These are phyloP conservation scores for Paratrypauchen microcephalus DNA, from an alignment of 2,797 vertebrate genomes.

Conservation along the genomic window DNA sequence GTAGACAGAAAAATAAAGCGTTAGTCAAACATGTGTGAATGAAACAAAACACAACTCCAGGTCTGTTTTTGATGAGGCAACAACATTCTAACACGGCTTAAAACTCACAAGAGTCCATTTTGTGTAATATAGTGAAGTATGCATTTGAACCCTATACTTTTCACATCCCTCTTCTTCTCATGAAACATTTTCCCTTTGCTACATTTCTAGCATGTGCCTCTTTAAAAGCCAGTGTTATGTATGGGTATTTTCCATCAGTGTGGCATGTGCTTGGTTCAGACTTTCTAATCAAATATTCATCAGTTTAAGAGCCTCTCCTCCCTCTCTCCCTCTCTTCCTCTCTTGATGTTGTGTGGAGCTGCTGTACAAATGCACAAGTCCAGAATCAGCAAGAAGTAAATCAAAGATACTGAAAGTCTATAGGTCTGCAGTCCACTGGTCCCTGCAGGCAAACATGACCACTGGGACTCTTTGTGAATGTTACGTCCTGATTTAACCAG, in stretches of 20 bases:
- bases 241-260: slow-evolving; percentile 6
- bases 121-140: too few relatives aligned
- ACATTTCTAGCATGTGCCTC: neutral
- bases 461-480: neutral
- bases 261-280: slow-evolving; percentile 29
- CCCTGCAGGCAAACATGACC: neutral
- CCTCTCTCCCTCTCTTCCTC: slow-evolving; percentile 18
- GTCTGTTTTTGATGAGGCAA: too few relatives aligned
- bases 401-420: slow-evolving; percentile 1
- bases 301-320: slow-evolving; percentile 35
- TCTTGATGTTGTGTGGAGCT: neutral
- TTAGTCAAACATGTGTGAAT: too few relatives aligned
- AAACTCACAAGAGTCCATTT: too few relatives aligned
- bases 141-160: too few relatives aligned
- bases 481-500: neutral
- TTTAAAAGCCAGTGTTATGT: neutral
- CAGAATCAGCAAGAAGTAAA: slow-evolving; percentile 13
- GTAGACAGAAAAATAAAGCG: too few relatives aligned
- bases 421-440: neutral
- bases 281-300: slow-evolving; percentile 63
- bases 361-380: slow-evolving; percentile 4
- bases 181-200: neutral
- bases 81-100: too few relatives aligned
- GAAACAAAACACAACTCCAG: too few relatives aligned
- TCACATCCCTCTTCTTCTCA: neutral